Evolutionary conservation across 2,113 vertebrate species (phyloP).

Genomic region (Candoia aspera): DNA sequence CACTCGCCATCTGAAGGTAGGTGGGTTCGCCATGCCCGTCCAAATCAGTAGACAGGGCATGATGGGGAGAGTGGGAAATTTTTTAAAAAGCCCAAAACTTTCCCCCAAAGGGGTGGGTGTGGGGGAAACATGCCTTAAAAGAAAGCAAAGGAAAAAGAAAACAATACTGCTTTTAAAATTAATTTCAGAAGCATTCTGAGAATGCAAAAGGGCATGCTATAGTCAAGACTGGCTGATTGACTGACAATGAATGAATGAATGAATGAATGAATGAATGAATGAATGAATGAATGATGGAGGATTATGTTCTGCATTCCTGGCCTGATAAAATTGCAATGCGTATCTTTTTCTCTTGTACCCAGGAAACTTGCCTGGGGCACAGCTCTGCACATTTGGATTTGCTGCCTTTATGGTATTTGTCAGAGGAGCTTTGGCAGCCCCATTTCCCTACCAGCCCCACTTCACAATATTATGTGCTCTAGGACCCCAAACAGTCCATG

Average conservation of each 20-base stretch:
- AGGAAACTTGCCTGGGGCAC: neutral
- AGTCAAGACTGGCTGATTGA: neutral
- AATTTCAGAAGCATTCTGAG: neutral
- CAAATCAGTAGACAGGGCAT: neutral
- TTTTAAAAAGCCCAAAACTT: too few relatives aligned
- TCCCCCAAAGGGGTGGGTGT: too few relatives aligned
- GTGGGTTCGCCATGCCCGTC: too few relatives aligned
- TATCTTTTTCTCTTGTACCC: neutral
- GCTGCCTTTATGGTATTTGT: neutral
- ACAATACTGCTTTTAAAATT: neutral
- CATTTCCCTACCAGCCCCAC: neutral
- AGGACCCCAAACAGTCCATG: neutral
- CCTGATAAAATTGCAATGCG: neutral
- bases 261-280: too few relatives aligned
- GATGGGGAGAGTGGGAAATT: neutral
- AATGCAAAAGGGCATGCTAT: neutral
- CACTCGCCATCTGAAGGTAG: too few relatives aligned
- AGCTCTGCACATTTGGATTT: neutral
- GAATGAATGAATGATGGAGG: neutral
- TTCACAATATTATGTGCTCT: neutral
- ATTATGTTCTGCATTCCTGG: neutral
- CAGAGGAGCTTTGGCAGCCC: neutral
- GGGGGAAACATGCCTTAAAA: neutral
- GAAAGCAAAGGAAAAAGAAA: neutral
- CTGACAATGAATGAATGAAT: too few relatives aligned